A percentile compares a stretch with the other conserved stretches of the same genome.
Evolutionary conservation across 2,797 vertebrate genomes (phyloP).

Genomic region (Melanotaenia parkinsoni): DNA sequence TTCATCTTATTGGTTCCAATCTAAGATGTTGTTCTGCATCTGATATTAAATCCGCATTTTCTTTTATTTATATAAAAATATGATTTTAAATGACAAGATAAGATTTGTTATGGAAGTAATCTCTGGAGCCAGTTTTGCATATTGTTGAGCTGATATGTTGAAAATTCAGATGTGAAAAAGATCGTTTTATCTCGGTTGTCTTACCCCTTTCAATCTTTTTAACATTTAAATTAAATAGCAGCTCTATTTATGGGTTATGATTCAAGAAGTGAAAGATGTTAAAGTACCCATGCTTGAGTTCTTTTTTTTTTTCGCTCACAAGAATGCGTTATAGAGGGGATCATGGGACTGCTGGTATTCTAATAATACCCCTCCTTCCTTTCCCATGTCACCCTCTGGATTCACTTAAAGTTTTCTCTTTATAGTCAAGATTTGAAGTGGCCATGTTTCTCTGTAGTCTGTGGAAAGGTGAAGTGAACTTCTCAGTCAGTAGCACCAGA

Average conservation of each 20-base stretch:
- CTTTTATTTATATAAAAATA: too few species aligned
- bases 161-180: not conserved
- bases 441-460: not conserved
- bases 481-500: not conserved
- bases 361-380: slow-evolving; percentile 38
- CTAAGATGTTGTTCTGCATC: too few species aligned
- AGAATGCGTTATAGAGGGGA: slow-evolving; percentile 35
- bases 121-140: not conserved
- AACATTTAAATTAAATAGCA: slow-evolving; percentile 20
- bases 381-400: slow-evolving; percentile 8
- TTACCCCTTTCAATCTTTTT: not conserved
- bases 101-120: not conserved
- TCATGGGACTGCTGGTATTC: slow-evolving; percentile 29
- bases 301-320: slow-evolving; percentile 23
- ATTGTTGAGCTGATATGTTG: not conserved
- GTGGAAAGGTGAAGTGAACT: slow-evolving; percentile 1
- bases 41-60: too few species aligned
- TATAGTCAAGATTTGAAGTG: slow-evolving; percentile 2
- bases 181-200: not conserved
- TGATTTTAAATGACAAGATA: too few species aligned
- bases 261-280: slow-evolving; percentile 18
- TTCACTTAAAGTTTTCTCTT: slow-evolving; percentile 6
- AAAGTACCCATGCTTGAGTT: slow-evolving; percentile 25
- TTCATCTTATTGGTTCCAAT: not conserved
- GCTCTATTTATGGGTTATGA: slow-evolving; percentile 39